Conservation (phyloP, 2,113 vertebrate species). For the Pleuronectes platessa region DNA sequence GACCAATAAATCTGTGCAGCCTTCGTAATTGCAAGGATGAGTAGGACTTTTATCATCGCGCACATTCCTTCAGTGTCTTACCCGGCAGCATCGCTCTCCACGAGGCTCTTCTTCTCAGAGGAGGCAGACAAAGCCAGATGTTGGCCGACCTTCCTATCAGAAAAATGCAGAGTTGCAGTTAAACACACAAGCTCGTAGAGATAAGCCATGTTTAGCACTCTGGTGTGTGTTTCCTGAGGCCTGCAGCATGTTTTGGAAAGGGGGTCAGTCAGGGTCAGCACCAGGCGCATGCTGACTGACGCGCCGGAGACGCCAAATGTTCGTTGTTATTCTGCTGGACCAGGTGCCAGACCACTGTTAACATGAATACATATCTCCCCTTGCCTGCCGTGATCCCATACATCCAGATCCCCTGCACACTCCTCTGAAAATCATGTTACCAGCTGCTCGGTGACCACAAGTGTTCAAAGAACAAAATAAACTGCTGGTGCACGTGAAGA, state of each 20-base stretch:
- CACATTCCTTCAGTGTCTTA: slow-evolving; percentile 71
- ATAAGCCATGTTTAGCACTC: slow-evolving; percentile 58
- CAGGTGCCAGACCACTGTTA: slow-evolving; percentile 66
- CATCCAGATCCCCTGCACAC: slow-evolving; percentile 63
- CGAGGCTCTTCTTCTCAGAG: slow-evolving; percentile 53
- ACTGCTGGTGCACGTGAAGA: slow-evolving; percentile 72
- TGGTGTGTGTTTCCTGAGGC: slow-evolving; percentile 33
- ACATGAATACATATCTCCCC: slow-evolving; percentile 67
- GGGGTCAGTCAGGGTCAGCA: slow-evolving; percentile 51
- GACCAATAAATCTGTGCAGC: slow-evolving; percentile 68
- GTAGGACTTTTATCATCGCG: slow-evolving; percentile 46
- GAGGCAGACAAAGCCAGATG: slow-evolving; percentile 51
- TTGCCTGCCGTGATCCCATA: slow-evolving; percentile 55
- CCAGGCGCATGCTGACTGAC: slow-evolving; percentile 28
- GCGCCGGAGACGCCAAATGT: slow-evolving; percentile 42
- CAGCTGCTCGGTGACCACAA: slow-evolving; percentile 78
- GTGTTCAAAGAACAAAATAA: slow-evolving; percentile 80
- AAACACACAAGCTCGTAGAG: slow-evolving; percentile 26
- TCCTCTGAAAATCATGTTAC: slow-evolving; percentile 76
- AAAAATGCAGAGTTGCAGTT: slow-evolving; percentile 55
- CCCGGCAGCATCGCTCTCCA: slow-evolving; percentile 52
- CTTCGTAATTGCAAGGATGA: slow-evolving; percentile 74
- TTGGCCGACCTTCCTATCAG: slow-evolving; percentile 61
- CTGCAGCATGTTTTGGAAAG: slow-evolving; percentile 24
- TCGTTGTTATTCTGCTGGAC: slow-evolving; percentile 57